Evolutionary conservation across 2,113 vertebrate species (phyloP).

Genomic region (Phylloscopus trochilus): DNA sequence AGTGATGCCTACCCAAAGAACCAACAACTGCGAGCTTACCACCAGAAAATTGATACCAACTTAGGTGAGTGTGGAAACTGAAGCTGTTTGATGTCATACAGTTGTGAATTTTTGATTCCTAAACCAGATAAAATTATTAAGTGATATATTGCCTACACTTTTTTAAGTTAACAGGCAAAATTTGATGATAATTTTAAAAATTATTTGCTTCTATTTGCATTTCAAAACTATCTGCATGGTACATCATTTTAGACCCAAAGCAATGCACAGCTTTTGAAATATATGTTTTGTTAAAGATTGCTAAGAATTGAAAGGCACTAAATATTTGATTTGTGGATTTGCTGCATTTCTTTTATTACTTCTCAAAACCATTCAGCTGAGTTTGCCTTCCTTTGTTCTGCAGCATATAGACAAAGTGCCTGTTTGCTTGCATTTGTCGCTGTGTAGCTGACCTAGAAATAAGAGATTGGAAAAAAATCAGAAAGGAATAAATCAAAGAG

Average conservation of each 20-base stretch:
- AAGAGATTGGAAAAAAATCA: neutral
- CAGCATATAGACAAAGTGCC: neutral
- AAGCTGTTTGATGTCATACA: neutral
- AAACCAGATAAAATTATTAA: neutral
- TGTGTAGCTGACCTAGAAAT: neutral
- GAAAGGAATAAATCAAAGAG: neutral
- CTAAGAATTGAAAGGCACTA: neutral
- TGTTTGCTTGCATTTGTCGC: neutral
- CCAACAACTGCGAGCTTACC: conserved; percentile 78
- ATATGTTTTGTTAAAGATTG: neutral
- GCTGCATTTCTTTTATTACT: neutral
- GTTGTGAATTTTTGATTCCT: neutral
- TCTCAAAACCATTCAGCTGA: neutral
- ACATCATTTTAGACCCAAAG: neutral
- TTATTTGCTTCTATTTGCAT: neutral
- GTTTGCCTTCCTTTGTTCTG: neutral
- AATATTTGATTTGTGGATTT: neutral
- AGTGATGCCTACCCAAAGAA: conserved; percentile 78
- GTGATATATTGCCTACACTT: neutral
- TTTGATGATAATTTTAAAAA: neutral
- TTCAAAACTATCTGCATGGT: neutral
- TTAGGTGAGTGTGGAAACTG: conserved; percentile 77
- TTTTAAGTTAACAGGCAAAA: neutral
- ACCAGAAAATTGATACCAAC: conserved; percentile 89
- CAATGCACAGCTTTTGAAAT: neutral